phyloP scores from a whole-genome alignment of 2,888 invertebrate genomes.

The Syrphus vitripennis region DNA sequence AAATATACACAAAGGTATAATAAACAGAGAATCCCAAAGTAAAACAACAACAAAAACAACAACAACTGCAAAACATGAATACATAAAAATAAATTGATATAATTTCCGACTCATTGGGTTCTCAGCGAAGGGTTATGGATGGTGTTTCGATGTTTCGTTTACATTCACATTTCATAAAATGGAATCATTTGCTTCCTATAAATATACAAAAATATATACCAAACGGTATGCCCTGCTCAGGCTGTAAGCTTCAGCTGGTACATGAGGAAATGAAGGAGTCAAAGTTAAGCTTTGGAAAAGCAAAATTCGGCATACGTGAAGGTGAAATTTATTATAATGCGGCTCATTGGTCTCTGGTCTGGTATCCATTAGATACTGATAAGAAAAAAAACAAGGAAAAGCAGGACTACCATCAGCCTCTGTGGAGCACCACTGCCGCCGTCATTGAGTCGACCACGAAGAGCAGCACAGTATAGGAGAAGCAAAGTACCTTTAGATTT shows the following conservation, averaged over 20 bases:
- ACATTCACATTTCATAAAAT: conserved; percentile 51
- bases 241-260: background rate
- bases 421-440: background rate
- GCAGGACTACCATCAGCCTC: background rate
- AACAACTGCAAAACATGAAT: conserved; percentile 64
- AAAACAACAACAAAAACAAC: no score
- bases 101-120: conserved; percentile 62
- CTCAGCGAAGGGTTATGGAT: conserved; percentile 43
- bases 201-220: no score
- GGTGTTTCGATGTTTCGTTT: conserved; percentile 19
- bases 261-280: background rate
- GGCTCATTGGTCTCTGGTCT: conserved; percentile 14
- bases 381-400: background rate
- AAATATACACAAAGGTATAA: conserved; percentile 1
- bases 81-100: conserved; percentile 59
- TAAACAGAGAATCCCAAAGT: background rate
- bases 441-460: background rate
- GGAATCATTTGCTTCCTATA: conserved; percentile 13
- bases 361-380: conserved; percentile 6
- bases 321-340: conserved; percentile 39
- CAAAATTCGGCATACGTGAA: conserved; percentile 42
- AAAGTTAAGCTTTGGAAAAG: conserved; percentile 22
- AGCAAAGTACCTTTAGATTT: background rate
- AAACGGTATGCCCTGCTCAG: background rate
- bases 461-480: background rate